Conservation (phyloP, 2,113 vertebrate species). For the Dromas ardeola region DNA sequence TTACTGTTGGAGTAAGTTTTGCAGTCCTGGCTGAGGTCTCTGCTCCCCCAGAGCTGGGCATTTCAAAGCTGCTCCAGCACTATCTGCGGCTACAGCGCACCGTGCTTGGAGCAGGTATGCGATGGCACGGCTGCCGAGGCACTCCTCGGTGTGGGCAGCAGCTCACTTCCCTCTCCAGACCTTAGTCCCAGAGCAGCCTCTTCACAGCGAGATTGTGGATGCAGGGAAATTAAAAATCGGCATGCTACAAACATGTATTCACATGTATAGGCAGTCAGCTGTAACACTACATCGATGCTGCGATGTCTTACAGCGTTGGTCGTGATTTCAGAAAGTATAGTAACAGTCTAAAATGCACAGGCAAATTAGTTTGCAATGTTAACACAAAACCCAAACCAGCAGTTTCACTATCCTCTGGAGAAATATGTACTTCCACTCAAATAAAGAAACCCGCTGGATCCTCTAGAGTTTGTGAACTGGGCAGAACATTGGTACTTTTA, state of each 20-base stretch:
- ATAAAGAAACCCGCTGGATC: not conserved
- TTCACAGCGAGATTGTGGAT: not conserved
- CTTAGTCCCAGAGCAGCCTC: not conserved
- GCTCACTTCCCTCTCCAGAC: not conserved
- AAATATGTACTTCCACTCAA: not conserved
- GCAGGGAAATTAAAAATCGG: not conserved
- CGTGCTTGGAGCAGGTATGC: not conserved
- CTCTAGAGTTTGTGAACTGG: not conserved
- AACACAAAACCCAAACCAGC: not conserved
- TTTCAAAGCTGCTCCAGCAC: not conserved
- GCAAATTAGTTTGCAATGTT: not conserved
- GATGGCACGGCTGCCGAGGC: not conserved
- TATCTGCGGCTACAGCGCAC: fast-evolving
- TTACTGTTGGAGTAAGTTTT: not conserved
- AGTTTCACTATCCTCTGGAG: not conserved
- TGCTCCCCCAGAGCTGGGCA: not conserved
- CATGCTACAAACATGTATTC: not conserved
- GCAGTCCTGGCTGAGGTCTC: not conserved
- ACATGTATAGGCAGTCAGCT: not conserved
- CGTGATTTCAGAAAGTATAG: not conserved
- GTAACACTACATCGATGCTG: not conserved
- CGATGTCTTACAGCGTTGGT: fast-evolving
- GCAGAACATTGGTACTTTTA: not conserved
- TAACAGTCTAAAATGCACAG: not conserved
- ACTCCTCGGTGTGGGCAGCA: not conserved